Evolutionary conservation across 2,797 vertebrate species (phyloP).

Genomic region (Melanotaenia maccullochi): DNA sequence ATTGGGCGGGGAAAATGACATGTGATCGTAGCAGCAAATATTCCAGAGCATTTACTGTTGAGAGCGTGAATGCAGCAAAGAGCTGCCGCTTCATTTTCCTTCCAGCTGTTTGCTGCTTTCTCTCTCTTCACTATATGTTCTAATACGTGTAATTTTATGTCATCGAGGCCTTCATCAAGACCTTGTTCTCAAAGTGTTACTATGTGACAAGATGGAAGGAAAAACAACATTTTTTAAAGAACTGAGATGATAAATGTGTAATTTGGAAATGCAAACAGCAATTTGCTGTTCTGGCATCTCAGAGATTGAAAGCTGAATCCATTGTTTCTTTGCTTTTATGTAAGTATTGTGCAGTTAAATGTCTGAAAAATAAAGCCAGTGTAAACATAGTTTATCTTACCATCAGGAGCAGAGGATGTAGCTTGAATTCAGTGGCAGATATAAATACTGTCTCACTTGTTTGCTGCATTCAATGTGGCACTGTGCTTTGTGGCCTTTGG

Average conservation of each 20-base stretch:
- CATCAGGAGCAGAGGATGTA: neutral
- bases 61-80: too few relatives aligned
- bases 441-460: constrained; percentile 1
- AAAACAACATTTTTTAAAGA: neutral
- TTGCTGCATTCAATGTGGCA: neutral
- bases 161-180: neutral
- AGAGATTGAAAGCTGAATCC: neutral
- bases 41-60: too few relatives aligned
- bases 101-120: too few relatives aligned
- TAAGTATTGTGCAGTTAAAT: neutral
- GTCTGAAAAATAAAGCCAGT: neutral
- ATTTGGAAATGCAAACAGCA: neutral
- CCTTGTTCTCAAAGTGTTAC: neutral
- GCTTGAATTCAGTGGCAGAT: neutral
- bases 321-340: neutral
- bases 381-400: neutral
- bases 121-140: too few relatives aligned
- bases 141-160: too few relatives aligned
- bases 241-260: neutral
- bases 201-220: neutral
- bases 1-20: too few relatives aligned
- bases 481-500: neutral
- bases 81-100: too few relatives aligned
- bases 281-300: neutral
- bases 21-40: too few relatives aligned